These are phyloP conservation scores for Falco peregrinus DNA, from an alignment of 2,797 vertebrate species.

Conservation along the genomic window DNA sequence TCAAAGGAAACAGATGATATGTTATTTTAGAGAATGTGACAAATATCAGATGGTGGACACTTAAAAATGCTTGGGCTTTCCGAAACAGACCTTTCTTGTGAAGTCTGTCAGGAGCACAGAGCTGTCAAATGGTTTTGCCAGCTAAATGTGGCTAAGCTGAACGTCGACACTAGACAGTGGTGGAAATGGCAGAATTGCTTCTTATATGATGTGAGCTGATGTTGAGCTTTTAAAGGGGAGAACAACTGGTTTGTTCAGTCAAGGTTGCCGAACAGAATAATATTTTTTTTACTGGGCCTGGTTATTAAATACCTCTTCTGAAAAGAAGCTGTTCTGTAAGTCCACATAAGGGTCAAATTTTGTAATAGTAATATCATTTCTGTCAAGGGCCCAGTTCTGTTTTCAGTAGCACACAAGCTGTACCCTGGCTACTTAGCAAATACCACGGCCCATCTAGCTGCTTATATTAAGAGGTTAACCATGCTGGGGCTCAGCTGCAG, in stretches of 20 bases:
- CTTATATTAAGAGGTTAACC: neutral
- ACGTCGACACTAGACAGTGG: neutral
- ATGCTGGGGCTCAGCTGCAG: neutral
- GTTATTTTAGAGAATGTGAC: neutral
- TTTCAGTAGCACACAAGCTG: neutral
- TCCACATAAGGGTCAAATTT: neutral
- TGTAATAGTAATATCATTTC: neutral
- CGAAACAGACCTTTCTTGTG: neutral
- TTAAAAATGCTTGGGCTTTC: neutral
- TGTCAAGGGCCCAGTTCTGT: neutral
- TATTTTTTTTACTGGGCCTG: neutral
- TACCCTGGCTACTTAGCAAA: neutral
- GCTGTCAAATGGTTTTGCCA: neutral
- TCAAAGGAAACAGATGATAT: neutral
- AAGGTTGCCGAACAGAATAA: neutral
- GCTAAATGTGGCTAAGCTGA: neutral
- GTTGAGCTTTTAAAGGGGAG: conserved; percentile 1
- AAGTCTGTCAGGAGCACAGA: neutral
- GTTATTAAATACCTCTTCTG: neutral
- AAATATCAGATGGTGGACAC: neutral
- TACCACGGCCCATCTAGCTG: neutral
- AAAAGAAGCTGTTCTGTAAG: neutral
- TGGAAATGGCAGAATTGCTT: neutral
- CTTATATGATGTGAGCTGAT: neutral
- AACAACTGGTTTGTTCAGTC: conserved; percentile 39